A percentile compares a stretch with the other conserved stretches of the same genome.
Evolutionary conservation across 2,113 vertebrate genomes (phyloP).

Genomic region (Loxodonta africana): DNA sequence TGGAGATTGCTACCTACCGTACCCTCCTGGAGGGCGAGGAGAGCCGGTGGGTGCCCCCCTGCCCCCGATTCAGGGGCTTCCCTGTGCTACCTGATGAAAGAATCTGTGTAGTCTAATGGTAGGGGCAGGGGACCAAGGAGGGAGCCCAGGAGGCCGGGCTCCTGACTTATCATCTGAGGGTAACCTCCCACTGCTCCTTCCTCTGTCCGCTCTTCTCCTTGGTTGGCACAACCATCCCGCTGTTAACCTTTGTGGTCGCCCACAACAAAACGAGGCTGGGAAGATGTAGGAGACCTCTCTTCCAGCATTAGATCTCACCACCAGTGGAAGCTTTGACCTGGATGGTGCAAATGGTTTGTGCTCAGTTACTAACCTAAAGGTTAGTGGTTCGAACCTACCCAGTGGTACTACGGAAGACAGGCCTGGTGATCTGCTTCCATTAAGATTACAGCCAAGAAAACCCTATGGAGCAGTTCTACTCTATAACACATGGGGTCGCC

Average conservation of each 20-base stretch:
- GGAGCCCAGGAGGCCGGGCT: neutral
- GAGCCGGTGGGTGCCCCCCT: conserved; percentile 88
- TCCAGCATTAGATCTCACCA: neutral
- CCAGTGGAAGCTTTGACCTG: neutral
- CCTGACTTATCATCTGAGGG: neutral
- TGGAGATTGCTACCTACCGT: conserved; percentile 97
- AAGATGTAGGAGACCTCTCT: neutral
- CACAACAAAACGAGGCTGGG: neutral
- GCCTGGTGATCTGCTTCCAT: no score
- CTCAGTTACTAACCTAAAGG: neutral
- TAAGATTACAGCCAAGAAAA: no score
- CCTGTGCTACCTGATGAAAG: neutral
- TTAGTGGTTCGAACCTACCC: neutral
- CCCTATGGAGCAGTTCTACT: no score
- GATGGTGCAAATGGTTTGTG: neutral
- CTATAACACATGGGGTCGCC: no score
- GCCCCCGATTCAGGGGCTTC: neutral
- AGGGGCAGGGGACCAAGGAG: neutral
- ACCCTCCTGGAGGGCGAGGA: conserved; percentile 97
- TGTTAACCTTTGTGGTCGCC: neutral
- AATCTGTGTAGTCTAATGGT: neutral
- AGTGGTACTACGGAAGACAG: no score
- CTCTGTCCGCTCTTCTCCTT: neutral
- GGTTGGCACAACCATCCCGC: neutral
- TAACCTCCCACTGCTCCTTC: neutral